Evolutionary conservation across 2,888 invertebrate genomes (phyloP), one percentile per base, ranked within the genome.

Genomic region (Dermolepida albohirtum): DNA sequence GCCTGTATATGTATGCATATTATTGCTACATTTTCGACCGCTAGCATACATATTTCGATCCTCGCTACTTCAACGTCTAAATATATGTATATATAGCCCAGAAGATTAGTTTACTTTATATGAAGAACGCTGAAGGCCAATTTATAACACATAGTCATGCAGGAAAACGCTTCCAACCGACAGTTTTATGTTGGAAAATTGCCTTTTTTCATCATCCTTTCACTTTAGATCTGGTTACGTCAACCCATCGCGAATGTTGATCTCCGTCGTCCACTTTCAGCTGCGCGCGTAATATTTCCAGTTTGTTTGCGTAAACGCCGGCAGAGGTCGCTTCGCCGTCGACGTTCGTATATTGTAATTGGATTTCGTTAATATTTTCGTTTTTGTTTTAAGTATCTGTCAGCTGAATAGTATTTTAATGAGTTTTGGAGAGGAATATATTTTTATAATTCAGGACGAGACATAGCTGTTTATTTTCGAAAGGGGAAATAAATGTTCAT

Each of bases 371-470:
- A 52, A 12, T 51, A 51, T 51, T 52, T 52, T 52, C 51, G 44
- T 47, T 47, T 47, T 47, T 47, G 44, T 47, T 14, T 17, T 16
- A 14, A 17, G 34, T 34, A 52, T 34, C 51, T 52, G 51, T 34
- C 51, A 29, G 51, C 12, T 52, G 51, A 52, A 52, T 52, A 52
- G 34, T 52, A 52, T 39, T 52, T 39, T 52, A 52, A 52, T 52
- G 34, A 52, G 51, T 52, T 52, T 52, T 17, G 10, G 49, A 49
- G 22, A 22, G 17, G n/a, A 22, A 49, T 17, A 34, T 10, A 2
- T 49, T 49, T 22, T 10, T 17, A 17, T 49, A 49, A 49, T 49
- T 49, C 17, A 4, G 5, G 17, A n/a, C n/a, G 17, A 49, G 49
- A 17, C 4, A 4, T n/a, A 49, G 22, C 22, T 49, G 49, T 49